Evolutionary conservation across 2,113 vertebrate genomes (phyloP).

Genomic region (Chionodraco myersi): DNA sequence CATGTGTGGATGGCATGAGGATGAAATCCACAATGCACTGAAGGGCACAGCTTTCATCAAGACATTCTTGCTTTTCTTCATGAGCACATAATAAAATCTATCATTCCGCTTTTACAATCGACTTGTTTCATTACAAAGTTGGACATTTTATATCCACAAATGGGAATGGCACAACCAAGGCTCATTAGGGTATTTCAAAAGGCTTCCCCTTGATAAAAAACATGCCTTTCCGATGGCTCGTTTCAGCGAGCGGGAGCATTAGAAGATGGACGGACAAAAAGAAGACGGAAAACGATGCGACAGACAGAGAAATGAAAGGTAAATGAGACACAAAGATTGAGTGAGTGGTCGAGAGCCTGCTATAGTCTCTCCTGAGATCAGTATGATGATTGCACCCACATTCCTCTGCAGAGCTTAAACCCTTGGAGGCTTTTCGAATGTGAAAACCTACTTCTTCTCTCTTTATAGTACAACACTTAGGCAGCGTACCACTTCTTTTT

Average conservation of each 20-base stretch:
- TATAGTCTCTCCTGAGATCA: constrained; percentile 71
- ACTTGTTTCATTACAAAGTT: constrained; percentile 79
- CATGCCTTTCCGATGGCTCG: constrained; percentile 28
- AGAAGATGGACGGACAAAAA: constrained; percentile 34
- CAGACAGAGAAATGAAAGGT: constrained; percentile 47
- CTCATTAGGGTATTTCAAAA: constrained; percentile 62
- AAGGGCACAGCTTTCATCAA: constrained; percentile 71
- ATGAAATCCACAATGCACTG: constrained; percentile 64
- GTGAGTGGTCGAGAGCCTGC: constrained; percentile 57
- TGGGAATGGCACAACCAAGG: constrained; percentile 53
- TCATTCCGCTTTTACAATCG: constrained; percentile 66
- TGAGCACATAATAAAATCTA: constrained; percentile 82
- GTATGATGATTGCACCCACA: constrained; percentile 78
- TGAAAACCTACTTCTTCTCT: constrained; percentile 78
- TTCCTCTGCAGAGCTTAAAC: constrained; percentile 68
- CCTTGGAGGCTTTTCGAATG: constrained; percentile 78
- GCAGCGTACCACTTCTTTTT: constrained; percentile 70
- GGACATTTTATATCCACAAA: constrained; percentile 49
- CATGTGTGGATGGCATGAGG: constrained; percentile 72
- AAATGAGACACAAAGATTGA: constrained; percentile 66
- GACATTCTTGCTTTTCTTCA: constrained; percentile 61
- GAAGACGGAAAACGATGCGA: constrained; percentile 21
- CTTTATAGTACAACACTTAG: constrained; percentile 82
- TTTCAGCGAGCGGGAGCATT: constrained; percentile 35
- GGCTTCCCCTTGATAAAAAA: constrained; percentile 52